Conservation (phyloP, 2,888 invertebrate species). For the Trichacis sp. region DNA sequence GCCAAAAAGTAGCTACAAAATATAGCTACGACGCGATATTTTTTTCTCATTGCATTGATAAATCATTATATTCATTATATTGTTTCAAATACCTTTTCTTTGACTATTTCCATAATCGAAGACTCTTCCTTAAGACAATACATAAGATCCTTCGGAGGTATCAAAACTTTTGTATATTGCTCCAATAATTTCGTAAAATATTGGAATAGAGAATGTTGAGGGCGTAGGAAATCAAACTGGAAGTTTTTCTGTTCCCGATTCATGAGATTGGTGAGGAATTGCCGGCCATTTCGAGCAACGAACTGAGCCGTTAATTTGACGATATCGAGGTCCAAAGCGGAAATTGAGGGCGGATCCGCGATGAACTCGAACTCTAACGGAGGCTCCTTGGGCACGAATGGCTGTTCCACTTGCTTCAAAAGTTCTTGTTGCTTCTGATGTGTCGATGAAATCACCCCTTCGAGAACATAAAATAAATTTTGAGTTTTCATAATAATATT, state of each 20-base stretch:
- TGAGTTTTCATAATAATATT: too few species aligned
- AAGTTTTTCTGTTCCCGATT: constrained; percentile 97
- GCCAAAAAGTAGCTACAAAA: too few species aligned
- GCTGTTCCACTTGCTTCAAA: constrained; percentile 86
- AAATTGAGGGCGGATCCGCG: constrained; percentile 98
- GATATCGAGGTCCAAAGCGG: constrained; percentile 97
- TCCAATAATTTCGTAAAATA: constrained; percentile 98
- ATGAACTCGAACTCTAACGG: constrained; percentile 93
- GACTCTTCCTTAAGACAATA: constrained; percentile 84
- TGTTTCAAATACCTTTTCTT: constrained; percentile 75
- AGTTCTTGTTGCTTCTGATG: constrained; percentile 90
- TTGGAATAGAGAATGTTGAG: constrained; percentile 97
- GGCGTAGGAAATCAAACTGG: constrained; percentile 98
- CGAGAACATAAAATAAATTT: too few species aligned
- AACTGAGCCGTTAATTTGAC: constrained; percentile 99
- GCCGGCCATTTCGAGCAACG: constrained; percentile 97
- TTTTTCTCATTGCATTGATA: too few species aligned
- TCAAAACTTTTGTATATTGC: constrained; percentile 97
- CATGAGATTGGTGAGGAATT: constrained; percentile 98
- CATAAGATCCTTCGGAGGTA: constrained; percentile 93
- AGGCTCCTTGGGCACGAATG: constrained; percentile 91
- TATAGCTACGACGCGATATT: too few species aligned
- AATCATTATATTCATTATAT: too few species aligned
- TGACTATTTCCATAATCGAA: constrained; percentile 74
- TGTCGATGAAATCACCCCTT: constrained; percentile 77